Base-by-base conservation (phyloP, 1,140 invertebrate species). In the Dreissena rostriformis region DNA sequence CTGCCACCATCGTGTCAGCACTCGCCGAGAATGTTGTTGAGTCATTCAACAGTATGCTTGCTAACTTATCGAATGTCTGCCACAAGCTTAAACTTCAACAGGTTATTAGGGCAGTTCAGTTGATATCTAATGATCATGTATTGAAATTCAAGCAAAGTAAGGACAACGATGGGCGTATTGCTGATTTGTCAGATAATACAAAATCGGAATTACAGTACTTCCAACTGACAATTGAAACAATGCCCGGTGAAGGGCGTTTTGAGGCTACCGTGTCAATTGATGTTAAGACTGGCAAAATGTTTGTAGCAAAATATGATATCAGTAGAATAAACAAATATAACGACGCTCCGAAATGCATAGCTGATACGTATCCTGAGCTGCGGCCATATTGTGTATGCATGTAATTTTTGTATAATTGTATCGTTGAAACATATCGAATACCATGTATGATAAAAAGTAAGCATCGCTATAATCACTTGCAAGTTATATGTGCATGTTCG, bases 311-410 rank as follows among this genome's bases (percentile, higher is more conserved):
- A 53, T 94, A 95, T 17, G 96, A 98, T 89, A 96, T 98, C 2
- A 98, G 97, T 79, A 95, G 98, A 82, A 96, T 97, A 53, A 98
- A 99, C 91, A 96, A 96, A 94, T 99, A 97, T 90, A 96, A 96
- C 11, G 92, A 94, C 66, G 96, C 96, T 90, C 96, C 97, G 10
- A 94, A 95, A 87, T 98, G 97, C 88, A 95, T 98, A 15, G 95
- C 73, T n/a, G 82, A 88, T 0, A 63, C 73, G 39, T 80, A 83
- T 0, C 91, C 91, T 5, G 81, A 90, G 68, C 57, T 93, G 26
- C 53, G 92, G 55, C 89, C 88, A 11, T 93, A 89, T 77, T 93
- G 92, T 78, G 52, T 76, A 4, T 83, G 81, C 22, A 61, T 39
- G 2, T 39, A 39, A 8, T 39, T n/a, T 39, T 39, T 39, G 39